Evolutionary conservation across 2,888 invertebrate species (phyloP).

Genomic region (Euproctis similis): DNA sequence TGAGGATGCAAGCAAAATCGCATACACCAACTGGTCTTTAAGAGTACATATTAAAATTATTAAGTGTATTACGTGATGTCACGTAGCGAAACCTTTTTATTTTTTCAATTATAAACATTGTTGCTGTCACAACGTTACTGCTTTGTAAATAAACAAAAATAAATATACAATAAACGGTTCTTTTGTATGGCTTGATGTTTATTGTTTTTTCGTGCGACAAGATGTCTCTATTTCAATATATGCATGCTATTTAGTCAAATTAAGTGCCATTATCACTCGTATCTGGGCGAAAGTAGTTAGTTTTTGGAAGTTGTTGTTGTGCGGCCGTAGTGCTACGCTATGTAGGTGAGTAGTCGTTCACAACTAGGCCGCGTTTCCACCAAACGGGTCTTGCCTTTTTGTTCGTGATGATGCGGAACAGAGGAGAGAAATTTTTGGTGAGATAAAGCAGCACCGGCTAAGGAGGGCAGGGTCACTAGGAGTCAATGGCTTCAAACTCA

Average conservation of each 20-base stretch:
- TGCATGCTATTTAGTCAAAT: constrained; percentile 33
- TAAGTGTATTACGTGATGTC: too few relatives aligned
- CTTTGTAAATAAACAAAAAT: too few relatives aligned
- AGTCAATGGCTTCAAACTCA: constrained; percentile 68
- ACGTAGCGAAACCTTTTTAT: too few relatives aligned
- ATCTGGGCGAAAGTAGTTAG: constrained; percentile 32
- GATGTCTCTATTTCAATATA: constrained; percentile 25
- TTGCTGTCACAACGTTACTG: too few relatives aligned
- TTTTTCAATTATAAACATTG: too few relatives aligned
- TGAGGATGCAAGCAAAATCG: too few relatives aligned
- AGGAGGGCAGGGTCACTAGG: constrained; percentile 71
- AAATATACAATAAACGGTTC: constrained; percentile 11
- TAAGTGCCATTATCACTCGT: constrained; percentile 39
- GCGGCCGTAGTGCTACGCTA: constrained; percentile 25
- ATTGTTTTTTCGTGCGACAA: constrained; percentile 23
- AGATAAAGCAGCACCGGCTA: constrained; percentile 65
- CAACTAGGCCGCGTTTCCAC: constrained; percentile 66
- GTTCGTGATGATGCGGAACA: constrained; percentile 70
- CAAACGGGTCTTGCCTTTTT: constrained; percentile 69
- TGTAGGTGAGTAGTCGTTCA: constrained; percentile 35
- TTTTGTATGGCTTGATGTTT: constrained; percentile 19
- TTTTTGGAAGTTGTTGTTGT: constrained; percentile 31
- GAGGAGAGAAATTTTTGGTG: constrained; percentile 71
- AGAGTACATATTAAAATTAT: too few relatives aligned
- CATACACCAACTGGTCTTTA: too few relatives aligned